Evolutionary conservation across 2,888 invertebrate genomes (phyloP).

Genomic region (Drosophila melanosoma): DNA sequence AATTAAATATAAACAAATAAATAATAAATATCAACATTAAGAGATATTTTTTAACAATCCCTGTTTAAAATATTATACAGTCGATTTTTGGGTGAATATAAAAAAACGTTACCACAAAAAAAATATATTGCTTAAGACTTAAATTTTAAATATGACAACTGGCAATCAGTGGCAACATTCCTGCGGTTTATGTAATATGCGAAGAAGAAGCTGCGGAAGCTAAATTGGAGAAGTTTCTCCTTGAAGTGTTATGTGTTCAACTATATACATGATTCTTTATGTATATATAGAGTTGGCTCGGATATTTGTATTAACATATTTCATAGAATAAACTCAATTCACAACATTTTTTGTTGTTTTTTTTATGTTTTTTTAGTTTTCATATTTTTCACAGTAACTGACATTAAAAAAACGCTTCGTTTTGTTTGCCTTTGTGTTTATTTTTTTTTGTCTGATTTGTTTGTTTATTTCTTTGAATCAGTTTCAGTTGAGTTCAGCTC

Average conservation of each 20-base stretch:
- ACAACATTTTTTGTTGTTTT: constrained; percentile 25
- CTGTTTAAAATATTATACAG: background rate
- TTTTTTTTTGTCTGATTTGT: constrained; percentile 24
- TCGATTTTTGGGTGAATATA: background rate
- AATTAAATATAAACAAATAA: background rate
- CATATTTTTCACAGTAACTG: constrained; percentile 60
- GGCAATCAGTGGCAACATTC: background rate
- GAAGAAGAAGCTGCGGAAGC: background rate
- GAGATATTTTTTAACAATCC: background rate
- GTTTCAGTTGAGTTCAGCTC: constrained; percentile 42
- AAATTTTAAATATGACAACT: background rate
- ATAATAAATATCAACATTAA: background rate
- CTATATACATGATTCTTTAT: background rate
- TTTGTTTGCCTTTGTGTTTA: constrained; percentile 53
- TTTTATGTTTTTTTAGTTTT: constrained; percentile 5
- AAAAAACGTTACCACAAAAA: no score
- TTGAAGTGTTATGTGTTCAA: constrained; percentile 6
- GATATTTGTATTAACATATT: constrained; percentile 50
- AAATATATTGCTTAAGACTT: no score
- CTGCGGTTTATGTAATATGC: constrained; percentile 1
- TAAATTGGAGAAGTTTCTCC: constrained; percentile 4
- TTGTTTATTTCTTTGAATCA: constrained; percentile 32
- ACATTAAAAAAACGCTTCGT: constrained; percentile 56
- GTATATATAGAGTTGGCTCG: background rate
- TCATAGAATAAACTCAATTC: constrained; percentile 59